Conservation (phyloP, 2,113 vertebrate genomes). For the Tonatia bakeri region DNA sequence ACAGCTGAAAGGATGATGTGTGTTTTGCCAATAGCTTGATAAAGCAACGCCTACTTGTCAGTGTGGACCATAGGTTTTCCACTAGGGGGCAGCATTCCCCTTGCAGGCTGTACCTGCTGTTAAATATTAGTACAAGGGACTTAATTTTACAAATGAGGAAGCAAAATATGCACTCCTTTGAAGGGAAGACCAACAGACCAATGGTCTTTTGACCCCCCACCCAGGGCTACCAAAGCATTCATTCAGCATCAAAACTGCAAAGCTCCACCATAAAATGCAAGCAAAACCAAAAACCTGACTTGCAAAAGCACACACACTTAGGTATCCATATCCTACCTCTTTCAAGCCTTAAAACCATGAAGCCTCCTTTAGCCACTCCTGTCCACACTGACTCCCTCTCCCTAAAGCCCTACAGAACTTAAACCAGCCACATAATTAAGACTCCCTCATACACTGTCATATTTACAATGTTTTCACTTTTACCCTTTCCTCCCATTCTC, state of each 20-base stretch:
- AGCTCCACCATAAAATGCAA: not conserved
- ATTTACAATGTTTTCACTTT: not conserved
- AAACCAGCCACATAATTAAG: not conserved
- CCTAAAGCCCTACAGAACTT: not conserved
- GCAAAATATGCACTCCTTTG: not conserved
- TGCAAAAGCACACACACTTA: not conserved
- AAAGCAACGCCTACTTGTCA: not conserved
- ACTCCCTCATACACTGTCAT: not conserved
- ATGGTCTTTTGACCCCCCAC: not conserved
- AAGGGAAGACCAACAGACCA: not conserved
- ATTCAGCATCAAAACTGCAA: not conserved
- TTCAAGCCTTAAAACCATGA: not conserved
- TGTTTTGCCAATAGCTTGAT: not conserved
- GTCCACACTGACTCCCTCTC: not conserved
- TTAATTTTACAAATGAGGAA: conserved; percentile 11
- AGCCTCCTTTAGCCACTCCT: not conserved
- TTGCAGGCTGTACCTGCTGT: not conserved
- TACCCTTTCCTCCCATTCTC: not conserved
- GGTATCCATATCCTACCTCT: not conserved
- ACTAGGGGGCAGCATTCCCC: conserved; percentile 37
- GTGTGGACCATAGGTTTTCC: not conserved
- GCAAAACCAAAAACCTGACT: not conserved
- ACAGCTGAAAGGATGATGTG: not conserved
- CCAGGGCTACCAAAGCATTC: not conserved
- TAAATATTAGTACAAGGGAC: not conserved